Conservation (phyloP, 2,888 invertebrate species). For the Tryphoninae sp. region DNA sequence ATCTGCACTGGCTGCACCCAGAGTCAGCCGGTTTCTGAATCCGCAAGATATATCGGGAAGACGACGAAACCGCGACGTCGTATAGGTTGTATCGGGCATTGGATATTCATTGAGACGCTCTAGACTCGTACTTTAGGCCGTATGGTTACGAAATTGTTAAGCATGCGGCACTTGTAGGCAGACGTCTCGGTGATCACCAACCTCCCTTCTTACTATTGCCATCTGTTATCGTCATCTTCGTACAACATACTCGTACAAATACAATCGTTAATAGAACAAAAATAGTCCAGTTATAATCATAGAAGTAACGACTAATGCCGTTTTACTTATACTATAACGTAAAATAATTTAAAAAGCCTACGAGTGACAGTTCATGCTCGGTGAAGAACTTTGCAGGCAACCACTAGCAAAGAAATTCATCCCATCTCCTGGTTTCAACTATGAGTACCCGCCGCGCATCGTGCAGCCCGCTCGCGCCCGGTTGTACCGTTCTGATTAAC, state of each 20-base stretch:
- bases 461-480: conserved; percentile 50
- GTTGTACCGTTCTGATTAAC: conserved; percentile 74
- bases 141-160: conserved; percentile 24
- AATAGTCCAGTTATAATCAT: neutral
- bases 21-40: conserved; percentile 49
- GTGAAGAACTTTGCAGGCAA: neutral
- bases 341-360: neutral
- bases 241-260: neutral
- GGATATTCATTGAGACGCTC: conserved; percentile 3
- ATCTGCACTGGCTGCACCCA: conserved; percentile 61
- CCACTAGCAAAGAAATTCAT: conserved; percentile 34
- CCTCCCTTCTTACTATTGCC: neutral
- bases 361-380: neutral
- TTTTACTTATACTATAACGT: neutral
- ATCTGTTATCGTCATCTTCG: neutral
- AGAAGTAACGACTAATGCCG: neutral
- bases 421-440: conserved; percentile 46
- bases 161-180: neutral
- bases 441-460: conserved; percentile 51
- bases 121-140: neutral
- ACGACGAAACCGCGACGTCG: conserved; percentile 28
- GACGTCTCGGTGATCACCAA: neutral
- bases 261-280: neutral
- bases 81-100: conserved; percentile 28
- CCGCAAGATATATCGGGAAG: conserved; percentile 42